Evolutionary conservation across 2,113 vertebrate genomes (phyloP).

Genomic region (Bucco capensis): DNA sequence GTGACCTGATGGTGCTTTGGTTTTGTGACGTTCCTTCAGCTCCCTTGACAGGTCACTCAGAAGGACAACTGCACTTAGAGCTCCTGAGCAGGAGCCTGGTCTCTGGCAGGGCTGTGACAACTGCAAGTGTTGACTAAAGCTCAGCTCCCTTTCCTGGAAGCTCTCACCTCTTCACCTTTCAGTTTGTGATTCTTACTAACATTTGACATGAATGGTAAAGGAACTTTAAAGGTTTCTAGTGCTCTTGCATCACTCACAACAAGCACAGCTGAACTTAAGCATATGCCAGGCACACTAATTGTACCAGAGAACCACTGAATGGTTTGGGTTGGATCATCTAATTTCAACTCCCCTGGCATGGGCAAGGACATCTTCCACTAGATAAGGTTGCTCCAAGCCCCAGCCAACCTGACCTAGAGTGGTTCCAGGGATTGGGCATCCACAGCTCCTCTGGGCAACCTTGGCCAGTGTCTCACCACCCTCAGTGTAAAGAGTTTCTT

Average conservation of each 20-base stretch:
- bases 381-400: background rate
- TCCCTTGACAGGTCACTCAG: background rate
- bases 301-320: too few relatives aligned
- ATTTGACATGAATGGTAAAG: rapidly evolving
- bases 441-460: too few relatives aligned
- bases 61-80: background rate
- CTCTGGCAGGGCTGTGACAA: background rate
- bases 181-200: background rate
- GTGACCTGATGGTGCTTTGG: rapidly evolving
- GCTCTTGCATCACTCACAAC: background rate
- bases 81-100: background rate
- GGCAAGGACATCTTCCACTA: background rate
- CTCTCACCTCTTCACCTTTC: background rate
- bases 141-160: background rate
- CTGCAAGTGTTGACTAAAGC: background rate
- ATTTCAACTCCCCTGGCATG: background rate
- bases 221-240: background rate
- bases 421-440: too few relatives aligned
- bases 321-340: background rate
- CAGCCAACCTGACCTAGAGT: background rate
- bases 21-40: background rate
- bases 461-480: too few relatives aligned
- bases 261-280: background rate
- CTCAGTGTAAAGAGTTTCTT: too few relatives aligned
- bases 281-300: background rate